Base-by-base conservation (phyloP, 2,888 invertebrate genomes). In the Hanleya hanleyi region DNA sequence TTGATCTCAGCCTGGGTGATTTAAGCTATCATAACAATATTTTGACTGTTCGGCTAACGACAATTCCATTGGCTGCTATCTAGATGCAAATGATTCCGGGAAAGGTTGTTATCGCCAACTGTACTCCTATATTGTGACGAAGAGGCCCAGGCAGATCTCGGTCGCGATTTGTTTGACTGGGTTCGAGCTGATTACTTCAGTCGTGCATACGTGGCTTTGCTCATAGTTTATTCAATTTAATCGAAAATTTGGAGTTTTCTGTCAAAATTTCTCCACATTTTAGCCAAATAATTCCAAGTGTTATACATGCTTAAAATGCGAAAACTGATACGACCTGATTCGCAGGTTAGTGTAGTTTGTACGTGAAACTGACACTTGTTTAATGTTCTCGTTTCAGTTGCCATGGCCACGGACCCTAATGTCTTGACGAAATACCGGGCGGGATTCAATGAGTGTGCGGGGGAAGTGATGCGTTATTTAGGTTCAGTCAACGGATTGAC, bases 381-480 rank as follows among this genome's bases (percentile, higher is more conserved):
- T 4, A 29, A 15, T 4, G 22, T 57, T 57, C 26, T 2, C 29
- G 15, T 57, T 57, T 4, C 57, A 57, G 57, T 57, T 57, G 57
- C 57, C 26, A 57, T 57, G 57, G 57, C 57, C 1, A 57, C 57
- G 29, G 57, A 57, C 26, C 57, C 57, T 29, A 57, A 57, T 6
- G 84, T 87, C 7, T 38, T 37, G 50, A 50, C 22, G 66, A 51
- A n/a, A 36, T 64, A 64, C 38, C 35, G 38, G 22, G 64, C 64
- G n/a, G 64, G 64, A 64, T 64, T 87, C 80, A 82, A 80, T 69
- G 88, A 88, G 67, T 89, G 89, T 76, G 87, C 87, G 1, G 81
- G 81, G 33, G 88, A 89, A 78, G 88, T 88, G 22, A 81, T 84
- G 41, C 80, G 87, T 32, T 89, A 87, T 77, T 75, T 89, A 32